Conservation (phyloP, 1,140 invertebrate genomes). For the Micrasema longulum region DNA sequence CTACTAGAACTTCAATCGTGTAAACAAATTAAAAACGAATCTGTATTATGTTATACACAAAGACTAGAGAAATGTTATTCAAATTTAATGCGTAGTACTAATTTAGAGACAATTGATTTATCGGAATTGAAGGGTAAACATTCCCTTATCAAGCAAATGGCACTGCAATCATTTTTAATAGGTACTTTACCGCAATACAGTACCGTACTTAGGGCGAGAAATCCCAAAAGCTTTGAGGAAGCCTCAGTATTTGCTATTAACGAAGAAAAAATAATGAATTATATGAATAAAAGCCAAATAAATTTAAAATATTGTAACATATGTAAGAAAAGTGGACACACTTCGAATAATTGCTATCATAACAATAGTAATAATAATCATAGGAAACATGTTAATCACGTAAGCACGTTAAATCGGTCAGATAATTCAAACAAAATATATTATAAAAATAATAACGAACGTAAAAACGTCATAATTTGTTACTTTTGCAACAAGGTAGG, state of each 20-base stretch:
- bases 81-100: too few relatives aligned
- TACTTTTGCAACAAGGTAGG: too few relatives aligned
- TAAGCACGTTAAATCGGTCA: not conserved
- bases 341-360: too few relatives aligned
- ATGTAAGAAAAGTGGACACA: not conserved
- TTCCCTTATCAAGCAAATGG: not conserved
- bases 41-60: too few relatives aligned
- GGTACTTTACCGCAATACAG: not conserved
- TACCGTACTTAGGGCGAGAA: not conserved
- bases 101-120: too few relatives aligned
- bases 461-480: not conserved
- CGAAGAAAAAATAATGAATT: not conserved
- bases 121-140: too few relatives aligned
- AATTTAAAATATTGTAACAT: not conserved
- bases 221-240: not conserved
- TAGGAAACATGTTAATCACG: not conserved
- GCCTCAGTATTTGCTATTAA: conserved; percentile 2
- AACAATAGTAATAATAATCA: too few relatives aligned
- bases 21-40: too few relatives aligned
- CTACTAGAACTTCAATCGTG: too few relatives aligned
- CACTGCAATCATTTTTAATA: too few relatives aligned
- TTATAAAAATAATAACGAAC: not conserved
- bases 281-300: not conserved
- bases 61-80: too few relatives aligned
- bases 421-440: not conserved